Conservation (phyloP, 2,888 invertebrate genomes). For the Osedax fenrisi region DNA sequence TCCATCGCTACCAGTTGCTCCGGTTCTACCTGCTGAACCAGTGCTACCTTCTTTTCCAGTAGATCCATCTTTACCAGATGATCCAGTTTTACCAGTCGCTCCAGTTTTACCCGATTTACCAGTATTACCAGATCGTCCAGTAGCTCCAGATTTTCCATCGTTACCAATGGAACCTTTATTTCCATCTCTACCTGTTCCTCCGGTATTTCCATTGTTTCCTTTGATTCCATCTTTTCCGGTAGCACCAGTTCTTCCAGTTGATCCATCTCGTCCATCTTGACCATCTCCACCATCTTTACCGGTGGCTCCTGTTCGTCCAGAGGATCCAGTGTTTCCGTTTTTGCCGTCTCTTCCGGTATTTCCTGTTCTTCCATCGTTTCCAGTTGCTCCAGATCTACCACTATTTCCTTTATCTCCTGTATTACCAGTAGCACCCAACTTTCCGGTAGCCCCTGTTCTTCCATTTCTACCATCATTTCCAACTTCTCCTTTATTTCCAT, state of each 20-base stretch:
- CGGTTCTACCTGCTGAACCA: slow-evolving; percentile 20
- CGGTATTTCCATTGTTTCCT: slow-evolving; percentile 25
- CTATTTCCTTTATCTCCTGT: not conserved
- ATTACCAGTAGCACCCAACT: not conserved
- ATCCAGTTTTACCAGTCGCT: slow-evolving; percentile 22
- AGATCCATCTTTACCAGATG: slow-evolving; percentile 22
- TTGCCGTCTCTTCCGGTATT: slow-evolving; percentile 24
- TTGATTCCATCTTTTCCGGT: slow-evolving; percentile 24
- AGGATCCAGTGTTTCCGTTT: slow-evolving; percentile 26
- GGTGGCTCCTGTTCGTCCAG: slow-evolving; percentile 28
- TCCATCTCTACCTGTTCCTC: slow-evolving; percentile 30
- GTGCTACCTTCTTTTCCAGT: slow-evolving; percentile 18
- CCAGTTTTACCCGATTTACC: slow-evolving; percentile 21
- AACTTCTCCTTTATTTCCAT: not conserved
- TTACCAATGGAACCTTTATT: slow-evolving; percentile 11
- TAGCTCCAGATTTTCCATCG: slow-evolving; percentile 9
- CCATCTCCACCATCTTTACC: slow-evolving; percentile 31
- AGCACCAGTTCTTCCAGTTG: slow-evolving; percentile 29
- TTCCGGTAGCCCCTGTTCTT: not conserved
- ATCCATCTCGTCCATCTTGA: slow-evolving; percentile 27
- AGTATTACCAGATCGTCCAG: slow-evolving; percentile 10
- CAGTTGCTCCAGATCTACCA: slow-evolving; percentile 12
- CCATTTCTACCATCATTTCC: not conserved
- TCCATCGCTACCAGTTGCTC: slow-evolving; percentile 5
- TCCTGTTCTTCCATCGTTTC: slow-evolving; percentile 19